These are phyloP conservation scores for Merops nubicus DNA, from an alignment of 2,113 vertebrate species.

Conservation along the genomic window DNA sequence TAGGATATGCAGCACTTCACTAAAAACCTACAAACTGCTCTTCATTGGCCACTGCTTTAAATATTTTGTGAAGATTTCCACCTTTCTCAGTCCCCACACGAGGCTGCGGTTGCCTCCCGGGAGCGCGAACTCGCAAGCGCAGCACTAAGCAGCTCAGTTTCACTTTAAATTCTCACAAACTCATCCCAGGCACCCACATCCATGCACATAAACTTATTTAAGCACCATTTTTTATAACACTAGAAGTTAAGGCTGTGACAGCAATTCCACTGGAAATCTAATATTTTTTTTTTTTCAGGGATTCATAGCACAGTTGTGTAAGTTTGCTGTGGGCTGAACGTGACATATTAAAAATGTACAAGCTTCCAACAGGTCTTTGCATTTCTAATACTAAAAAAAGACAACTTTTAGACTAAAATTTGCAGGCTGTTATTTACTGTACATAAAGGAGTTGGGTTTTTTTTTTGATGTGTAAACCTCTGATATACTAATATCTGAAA, in stretches of 20 bases:
- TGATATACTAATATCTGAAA: constrained; percentile 45
- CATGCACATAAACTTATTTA: constrained; percentile 21
- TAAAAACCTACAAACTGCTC: background rate
- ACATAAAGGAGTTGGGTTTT: constrained; percentile 19
- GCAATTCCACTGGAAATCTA: constrained; percentile 48
- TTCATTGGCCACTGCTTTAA: background rate
- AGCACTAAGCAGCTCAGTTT: background rate
- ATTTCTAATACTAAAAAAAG: constrained; percentile 34
- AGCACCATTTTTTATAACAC: constrained; percentile 59
- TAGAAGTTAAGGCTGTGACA: constrained; percentile 66
- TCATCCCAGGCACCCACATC: background rate
- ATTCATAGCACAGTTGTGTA: constrained; percentile 14
- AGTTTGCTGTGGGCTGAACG: constrained; percentile 7
- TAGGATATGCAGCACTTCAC: background rate
- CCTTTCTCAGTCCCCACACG: background rate
- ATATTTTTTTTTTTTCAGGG: constrained; percentile 19
- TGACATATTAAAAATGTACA: background rate
- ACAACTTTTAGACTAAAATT: constrained; percentile 33
- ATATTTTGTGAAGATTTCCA: background rate
- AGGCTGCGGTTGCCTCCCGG: background rate
- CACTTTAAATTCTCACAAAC: background rate
- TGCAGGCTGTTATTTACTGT: constrained; percentile 65
- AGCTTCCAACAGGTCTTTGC: constrained; percentile 9
- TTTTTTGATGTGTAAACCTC: constrained; percentile 41
- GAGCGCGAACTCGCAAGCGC: background rate